Evolutionary conservation across 1,140 invertebrate species (phyloP).

Genomic region (Scaptomyza pallida): DNA sequence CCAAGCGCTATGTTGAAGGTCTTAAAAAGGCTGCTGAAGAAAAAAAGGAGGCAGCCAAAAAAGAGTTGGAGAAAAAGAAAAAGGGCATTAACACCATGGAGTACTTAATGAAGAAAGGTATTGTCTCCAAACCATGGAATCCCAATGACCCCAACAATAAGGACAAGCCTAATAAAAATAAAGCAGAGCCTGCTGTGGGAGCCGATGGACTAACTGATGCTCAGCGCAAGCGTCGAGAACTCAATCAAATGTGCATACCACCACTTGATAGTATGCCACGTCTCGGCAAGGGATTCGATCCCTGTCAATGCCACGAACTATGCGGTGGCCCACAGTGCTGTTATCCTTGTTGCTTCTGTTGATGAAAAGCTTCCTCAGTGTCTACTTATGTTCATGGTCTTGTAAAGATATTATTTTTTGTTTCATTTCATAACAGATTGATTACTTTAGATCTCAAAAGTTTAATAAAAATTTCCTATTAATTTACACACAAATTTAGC

Average conservation of each 20-base stretch:
- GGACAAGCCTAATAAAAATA: not conserved
- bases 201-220: conserved; percentile 33
- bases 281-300: conserved; percentile 29
- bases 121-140: conserved; percentile 24
- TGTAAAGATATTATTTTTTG: no score
- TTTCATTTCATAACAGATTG: no score
- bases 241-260: conserved; percentile 8
- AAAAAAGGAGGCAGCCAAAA: no score
- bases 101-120: conserved; percentile 18
- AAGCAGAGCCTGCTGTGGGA: not conserved
- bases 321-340: conserved; percentile 9
- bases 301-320: conserved; percentile 21
- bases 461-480: no score
- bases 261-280: conserved; percentile 31
- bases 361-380: not conserved
- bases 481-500: no score
- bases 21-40: conserved; percentile 1
- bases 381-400: no score
- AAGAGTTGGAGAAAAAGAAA: not conserved
- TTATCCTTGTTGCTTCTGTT: conserved; percentile 22
- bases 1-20: not conserved
- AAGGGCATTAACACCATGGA: conserved; percentile 28
- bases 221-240: conserved; percentile 19
- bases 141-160: conserved; percentile 25
- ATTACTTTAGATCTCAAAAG: no score